Conservation (phyloP, 2,113 vertebrate species). For the Meleagris gallopavo region DNA sequence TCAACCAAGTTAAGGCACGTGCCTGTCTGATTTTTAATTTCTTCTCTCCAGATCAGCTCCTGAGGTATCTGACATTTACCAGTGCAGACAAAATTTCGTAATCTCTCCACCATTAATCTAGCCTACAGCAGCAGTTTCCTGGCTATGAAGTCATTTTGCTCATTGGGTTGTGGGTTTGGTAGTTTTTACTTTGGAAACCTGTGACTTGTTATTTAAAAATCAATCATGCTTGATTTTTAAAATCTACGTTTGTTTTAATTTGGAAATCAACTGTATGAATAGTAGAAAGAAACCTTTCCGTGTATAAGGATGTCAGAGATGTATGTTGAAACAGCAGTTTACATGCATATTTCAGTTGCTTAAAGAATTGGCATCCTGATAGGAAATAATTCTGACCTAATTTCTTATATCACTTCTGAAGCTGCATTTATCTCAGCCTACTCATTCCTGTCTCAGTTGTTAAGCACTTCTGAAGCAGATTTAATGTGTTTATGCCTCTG, state of each 20-base stretch:
- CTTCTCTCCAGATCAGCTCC: neutral
- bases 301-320: neutral
- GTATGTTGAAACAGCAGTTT: neutral
- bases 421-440: neutral
- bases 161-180: neutral
- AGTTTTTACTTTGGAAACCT: neutral
- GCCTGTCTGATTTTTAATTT: neutral
- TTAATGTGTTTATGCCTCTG: neutral
- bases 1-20: neutral
- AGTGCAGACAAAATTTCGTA: neutral
- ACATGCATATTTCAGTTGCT: neutral
- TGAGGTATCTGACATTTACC: neutral
- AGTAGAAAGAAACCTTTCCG: neutral
- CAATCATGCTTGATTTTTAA: neutral
- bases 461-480: neutral
- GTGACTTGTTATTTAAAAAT: neutral
- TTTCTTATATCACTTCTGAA: neutral
- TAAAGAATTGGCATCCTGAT: neutral
- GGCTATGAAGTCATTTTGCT: fast-evolving
- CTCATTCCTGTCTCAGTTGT: neutral
- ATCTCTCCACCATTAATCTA: neutral
- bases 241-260: neutral
- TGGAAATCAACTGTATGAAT: neutral
- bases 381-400: neutral
- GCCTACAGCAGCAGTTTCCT: neutral